Evolutionary conservation across 2,113 vertebrate species (phyloP).

Genomic region (Glareola pratincola): DNA sequence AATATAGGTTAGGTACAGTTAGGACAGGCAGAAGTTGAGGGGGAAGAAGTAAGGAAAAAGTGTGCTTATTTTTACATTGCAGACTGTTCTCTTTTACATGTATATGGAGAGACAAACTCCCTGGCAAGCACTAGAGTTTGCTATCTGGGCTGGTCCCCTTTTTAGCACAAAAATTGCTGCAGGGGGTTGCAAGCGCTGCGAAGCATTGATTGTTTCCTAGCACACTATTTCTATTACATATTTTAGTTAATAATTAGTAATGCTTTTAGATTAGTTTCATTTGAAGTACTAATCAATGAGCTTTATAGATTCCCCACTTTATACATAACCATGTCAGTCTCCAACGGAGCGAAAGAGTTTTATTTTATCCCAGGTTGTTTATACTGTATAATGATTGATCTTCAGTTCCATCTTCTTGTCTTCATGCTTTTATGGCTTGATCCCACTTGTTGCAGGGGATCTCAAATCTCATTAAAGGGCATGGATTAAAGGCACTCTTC

Average conservation of each 20-base stretch:
- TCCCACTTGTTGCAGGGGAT: not conserved
- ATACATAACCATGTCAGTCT: not conserved
- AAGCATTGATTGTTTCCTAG: not conserved
- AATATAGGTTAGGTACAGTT: not conserved
- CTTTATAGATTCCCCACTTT: not conserved
- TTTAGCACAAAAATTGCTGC: conserved; percentile 22
- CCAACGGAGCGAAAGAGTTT: not conserved
- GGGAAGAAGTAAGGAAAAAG: not conserved
- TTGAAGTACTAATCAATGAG: conserved; percentile 29
- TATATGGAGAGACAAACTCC: not conserved
- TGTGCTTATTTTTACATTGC: not conserved
- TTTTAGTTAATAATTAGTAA: conserved; percentile 45
- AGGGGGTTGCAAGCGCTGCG: not conserved
- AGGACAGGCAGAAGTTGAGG: not conserved
- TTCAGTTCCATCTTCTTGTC: conserved; percentile 11
- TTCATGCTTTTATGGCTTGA: not conserved
- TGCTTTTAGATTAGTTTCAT: not conserved
- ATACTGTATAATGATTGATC: conserved; percentile 12
- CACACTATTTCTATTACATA: not conserved
- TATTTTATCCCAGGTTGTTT: conserved; percentile 4
- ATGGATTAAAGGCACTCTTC: not conserved
- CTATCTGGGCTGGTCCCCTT: not conserved
- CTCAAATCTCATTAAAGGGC: conserved; percentile 2
- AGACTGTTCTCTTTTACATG: not conserved
- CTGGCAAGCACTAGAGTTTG: not conserved